Conservation (phyloP, 2,888 invertebrate genomes). For the Lycaena phlaeas region DNA sequence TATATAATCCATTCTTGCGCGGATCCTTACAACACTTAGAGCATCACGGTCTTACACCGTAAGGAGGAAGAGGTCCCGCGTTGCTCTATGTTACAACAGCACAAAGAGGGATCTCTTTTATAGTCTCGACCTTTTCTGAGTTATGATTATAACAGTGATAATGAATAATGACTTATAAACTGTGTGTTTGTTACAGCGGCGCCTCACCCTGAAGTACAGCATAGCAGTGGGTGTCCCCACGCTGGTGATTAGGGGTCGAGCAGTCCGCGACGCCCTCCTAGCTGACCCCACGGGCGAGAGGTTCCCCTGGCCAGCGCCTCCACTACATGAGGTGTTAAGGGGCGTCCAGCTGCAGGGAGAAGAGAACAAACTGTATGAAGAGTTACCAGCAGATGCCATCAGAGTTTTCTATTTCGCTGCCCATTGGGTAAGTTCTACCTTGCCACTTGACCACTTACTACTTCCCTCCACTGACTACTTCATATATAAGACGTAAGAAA, state of each 20-base stretch:
- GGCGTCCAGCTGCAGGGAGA: slow-evolving; percentile 60
- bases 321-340: slow-evolving; percentile 72
- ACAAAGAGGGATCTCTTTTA: too few relatives aligned
- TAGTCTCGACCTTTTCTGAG: too few relatives aligned
- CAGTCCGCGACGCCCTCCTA: slow-evolving; percentile 77
- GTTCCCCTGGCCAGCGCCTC: slow-evolving; percentile 87
- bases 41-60: too few relatives aligned
- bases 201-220: slow-evolving; percentile 82
- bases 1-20: too few relatives aligned
- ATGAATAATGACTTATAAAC: too few relatives aligned
- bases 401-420: slow-evolving; percentile 91
- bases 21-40: too few relatives aligned
- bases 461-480: too few relatives aligned
- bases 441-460: too few relatives aligned
- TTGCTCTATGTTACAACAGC: too few relatives aligned
- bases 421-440: slow-evolving; percentile 82
- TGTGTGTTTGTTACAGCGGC: slow-evolving; percentile 71
- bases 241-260: slow-evolving; percentile 80
- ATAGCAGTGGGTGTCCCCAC: slow-evolving; percentile 85
- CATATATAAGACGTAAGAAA: too few relatives aligned
- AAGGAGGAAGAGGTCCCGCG: too few relatives aligned
- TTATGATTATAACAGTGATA: too few relatives aligned
- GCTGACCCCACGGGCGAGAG: slow-evolving; percentile 76
- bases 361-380: slow-evolving; percentile 63
- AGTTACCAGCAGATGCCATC: slow-evolving; percentile 74